These are phyloP conservation scores for Antheraea assamensis DNA, from an alignment of 2,888 invertebrate genomes.

Conservation along the genomic window DNA sequence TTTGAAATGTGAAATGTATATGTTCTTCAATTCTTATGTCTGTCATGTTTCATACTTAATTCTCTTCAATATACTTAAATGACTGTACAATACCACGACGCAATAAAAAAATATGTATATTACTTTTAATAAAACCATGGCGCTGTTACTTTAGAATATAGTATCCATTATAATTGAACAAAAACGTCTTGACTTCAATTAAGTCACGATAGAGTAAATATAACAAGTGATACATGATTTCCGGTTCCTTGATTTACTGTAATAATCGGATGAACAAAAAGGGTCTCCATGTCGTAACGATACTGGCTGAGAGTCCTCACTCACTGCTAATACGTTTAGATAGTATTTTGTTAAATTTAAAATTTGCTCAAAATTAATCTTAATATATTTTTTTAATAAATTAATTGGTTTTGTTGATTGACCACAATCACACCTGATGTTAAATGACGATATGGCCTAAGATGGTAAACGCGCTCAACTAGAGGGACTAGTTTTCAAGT, in stretches of 20 bases:
- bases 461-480: no score
- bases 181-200: conserved; percentile 5
- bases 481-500: neutral
- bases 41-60: neutral
- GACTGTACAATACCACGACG: no score
- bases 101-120: no score
- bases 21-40: neutral
- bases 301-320: conserved; percentile 33
- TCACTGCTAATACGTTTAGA: conserved; percentile 27
- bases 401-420: no score
- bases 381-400: no score
- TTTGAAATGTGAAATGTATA: no score
- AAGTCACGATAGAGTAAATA: conserved; percentile 26
- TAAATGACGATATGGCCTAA: neutral
- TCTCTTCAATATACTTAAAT: no score
- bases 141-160: neutral
- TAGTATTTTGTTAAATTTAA: neutral
- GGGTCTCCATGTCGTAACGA: conserved; percentile 41
- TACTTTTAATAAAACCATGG: neutral
- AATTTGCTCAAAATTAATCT: neutral
- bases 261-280: conserved; percentile 49
- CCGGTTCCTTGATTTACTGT: conserved; percentile 36
- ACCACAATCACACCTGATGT: neutral
- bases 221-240: conserved; percentile 38
- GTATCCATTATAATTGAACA: neutral